Percentiles rank a stretch among this genome's conserved stretches.
Conservation (phyloP, 2,888 invertebrate genomes). For the Ennomos erosarius region DNA sequence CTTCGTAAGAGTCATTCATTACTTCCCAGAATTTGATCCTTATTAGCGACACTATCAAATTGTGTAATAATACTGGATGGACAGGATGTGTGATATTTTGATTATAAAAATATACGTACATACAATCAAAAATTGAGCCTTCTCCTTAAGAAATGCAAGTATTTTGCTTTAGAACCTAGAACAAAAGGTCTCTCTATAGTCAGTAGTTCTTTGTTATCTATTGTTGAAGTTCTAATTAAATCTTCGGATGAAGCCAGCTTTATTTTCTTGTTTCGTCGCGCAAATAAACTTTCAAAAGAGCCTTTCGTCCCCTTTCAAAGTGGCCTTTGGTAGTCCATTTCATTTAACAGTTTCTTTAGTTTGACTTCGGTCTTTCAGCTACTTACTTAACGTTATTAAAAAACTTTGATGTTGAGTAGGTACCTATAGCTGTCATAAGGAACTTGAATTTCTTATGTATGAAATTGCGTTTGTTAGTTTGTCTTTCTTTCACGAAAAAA, state of each 20-base stretch:
- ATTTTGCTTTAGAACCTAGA: constrained; percentile 2
- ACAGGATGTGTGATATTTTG: no score
- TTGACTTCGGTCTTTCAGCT: constrained; percentile 1
- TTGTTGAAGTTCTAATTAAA: constrained; percentile 25
- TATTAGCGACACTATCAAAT: no score
- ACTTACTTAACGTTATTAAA: constrained; percentile 18
- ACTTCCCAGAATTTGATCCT: no score
- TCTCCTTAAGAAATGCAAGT: no score
- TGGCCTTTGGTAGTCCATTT: constrained; percentile 23
- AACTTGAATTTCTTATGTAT: neutral
- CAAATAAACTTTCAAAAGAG: constrained; percentile 20
- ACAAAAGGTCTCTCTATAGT: neutral
- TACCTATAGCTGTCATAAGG: neutral
- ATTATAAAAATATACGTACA: no score
- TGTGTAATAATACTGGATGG: no score
- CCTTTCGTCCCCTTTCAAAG: constrained; percentile 13
- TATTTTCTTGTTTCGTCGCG: constrained; percentile 12
- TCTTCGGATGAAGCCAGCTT: neutral
- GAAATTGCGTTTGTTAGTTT: neutral
- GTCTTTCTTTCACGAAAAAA: no score
- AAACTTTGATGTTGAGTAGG: constrained; percentile 6
- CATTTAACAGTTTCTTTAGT: constrained; percentile 13
- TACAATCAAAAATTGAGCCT: no score
- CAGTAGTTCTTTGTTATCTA: constrained; percentile 1
- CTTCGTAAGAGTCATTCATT: no score